Base-by-base conservation (phyloP, 2,888 invertebrate genomes). In the Chydorus sphaericus region DNA sequence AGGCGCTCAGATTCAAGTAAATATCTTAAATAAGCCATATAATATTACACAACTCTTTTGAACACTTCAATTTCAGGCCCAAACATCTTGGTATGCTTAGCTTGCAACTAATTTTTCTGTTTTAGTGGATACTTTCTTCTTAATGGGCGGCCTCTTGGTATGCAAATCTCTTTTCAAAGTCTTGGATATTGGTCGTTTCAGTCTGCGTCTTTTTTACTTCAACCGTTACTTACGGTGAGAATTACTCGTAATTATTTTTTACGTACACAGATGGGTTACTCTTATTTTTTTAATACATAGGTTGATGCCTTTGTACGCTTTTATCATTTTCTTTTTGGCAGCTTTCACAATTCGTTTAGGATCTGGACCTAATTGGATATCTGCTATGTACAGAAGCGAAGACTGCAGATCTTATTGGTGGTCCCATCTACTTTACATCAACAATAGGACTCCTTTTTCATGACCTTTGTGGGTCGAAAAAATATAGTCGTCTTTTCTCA, bases 41-140 rank as follows among this genome's bases (percentile, higher is more conserved):
- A n/a, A n/a, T n/a, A n/a, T n/a, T n/a, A n/a, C n/a, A n/a, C n/a
- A n/a, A n/a, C n/a, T n/a, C n/a, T n/a, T n/a, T n/a, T n/a, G n/a
- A 33, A 33, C 14, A n/a, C 14, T 23, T 20, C n/a, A 16, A 2
- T 44, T 16, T 5, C 39, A 44, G 44, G 18, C 23, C 5, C 5
- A 23, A 4, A 14, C 28, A 8, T 14, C 4, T 1, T 44, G 44
- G 44, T 11, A 44, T 14, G 4, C 5, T 44, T 28, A 44, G 68
- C 81, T 85, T 1, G 81, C 88, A 57, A 83, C 85, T 57, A 88
- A 88, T 69, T 87, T 86, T 1, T 84, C 85, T 6, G 86, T 84
- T 67, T 85, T 86, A 50, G 88, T 88, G 44, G 88, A 88, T 65
- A 85, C 85, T 6, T 88, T 88, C 71, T 88, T 87, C 72, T 86